Conservation (phyloP, 2,888 invertebrate genomes). For the Eupsilia transversa region DNA sequence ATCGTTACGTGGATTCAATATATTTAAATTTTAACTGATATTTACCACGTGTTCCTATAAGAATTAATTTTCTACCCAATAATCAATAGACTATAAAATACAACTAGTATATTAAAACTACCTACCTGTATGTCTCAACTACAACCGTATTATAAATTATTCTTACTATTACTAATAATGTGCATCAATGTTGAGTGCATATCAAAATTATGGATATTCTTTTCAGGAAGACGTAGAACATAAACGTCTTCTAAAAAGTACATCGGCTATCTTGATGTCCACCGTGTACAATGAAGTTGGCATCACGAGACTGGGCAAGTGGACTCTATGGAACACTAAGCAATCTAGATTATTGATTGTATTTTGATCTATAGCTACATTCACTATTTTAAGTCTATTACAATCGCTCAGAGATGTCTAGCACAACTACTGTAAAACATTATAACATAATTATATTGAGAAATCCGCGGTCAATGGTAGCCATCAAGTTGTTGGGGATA, state of each 20-base stretch:
- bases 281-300: slow-evolving; percentile 69
- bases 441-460: slow-evolving; percentile 52
- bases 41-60: slow-evolving; percentile 55
- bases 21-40: slow-evolving; percentile 32
- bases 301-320: slow-evolving; percentile 73
- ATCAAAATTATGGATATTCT: slow-evolving; percentile 41
- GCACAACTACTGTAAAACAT: slow-evolving; percentile 57
- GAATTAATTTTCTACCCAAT: slow-evolving; percentile 53
- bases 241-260: slow-evolving; percentile 33
- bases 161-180: slow-evolving; percentile 74
- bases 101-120: slow-evolving; percentile 70
- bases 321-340: slow-evolving; percentile 51
- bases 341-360: slow-evolving; percentile 55
- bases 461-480: slow-evolving; percentile 46
- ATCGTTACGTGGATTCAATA: slow-evolving; percentile 29
- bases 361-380: slow-evolving; percentile 58
- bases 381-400: slow-evolving; percentile 49
- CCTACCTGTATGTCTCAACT: slow-evolving; percentile 75
- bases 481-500: slow-evolving; percentile 30
- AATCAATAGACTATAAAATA: slow-evolving; percentile 61
- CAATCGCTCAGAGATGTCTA: slow-evolving; percentile 49
- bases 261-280: slow-evolving; percentile 41
- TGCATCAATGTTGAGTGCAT: slow-evolving; percentile 68
- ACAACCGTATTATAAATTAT: slow-evolving; percentile 77
- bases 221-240: slow-evolving; percentile 29